Evolutionary conservation across 2,797 vertebrate species (phyloP).

Genomic region (Takifugu ocellatus): DNA sequence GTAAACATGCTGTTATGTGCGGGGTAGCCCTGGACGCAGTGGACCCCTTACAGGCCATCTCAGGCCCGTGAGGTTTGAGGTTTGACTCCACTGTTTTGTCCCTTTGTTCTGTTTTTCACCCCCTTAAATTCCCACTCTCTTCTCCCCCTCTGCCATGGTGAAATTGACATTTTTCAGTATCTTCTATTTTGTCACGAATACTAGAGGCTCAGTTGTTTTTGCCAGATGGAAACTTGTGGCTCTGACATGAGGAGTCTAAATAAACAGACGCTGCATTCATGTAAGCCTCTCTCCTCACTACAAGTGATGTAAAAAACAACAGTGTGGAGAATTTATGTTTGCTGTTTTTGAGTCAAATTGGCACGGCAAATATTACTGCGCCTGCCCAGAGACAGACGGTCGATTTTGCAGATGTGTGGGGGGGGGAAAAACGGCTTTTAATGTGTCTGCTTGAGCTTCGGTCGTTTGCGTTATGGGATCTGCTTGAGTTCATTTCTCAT

Average conservation of each 20-base stretch:
- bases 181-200: slow-evolving; percentile 36
- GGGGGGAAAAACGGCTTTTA: slow-evolving; percentile 66
- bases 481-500: slow-evolving; percentile 33
- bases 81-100: slow-evolving; percentile 50
- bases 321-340: slow-evolving; percentile 32
- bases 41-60: slow-evolving; percentile 47
- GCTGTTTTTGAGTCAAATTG: slow-evolving; percentile 45
- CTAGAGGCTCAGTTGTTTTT: slow-evolving; percentile 33
- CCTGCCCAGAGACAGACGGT: slow-evolving; percentile 42
- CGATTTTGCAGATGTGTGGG: slow-evolving; percentile 55
- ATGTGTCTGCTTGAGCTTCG: slow-evolving; percentile 46
- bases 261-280: slow-evolving; percentile 44
- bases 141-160: slow-evolving; percentile 1
- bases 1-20: slow-evolving; percentile 70
- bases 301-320: slow-evolving; percentile 38
- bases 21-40: slow-evolving; percentile 37
- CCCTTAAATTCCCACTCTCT: slow-evolving; percentile 44
- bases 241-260: slow-evolving; percentile 24
- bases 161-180: slow-evolving; percentile 26
- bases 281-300: slow-evolving; percentile 15
- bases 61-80: slow-evolving; percentile 52
- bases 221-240: slow-evolving; percentile 44
- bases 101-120: slow-evolving; percentile 59
- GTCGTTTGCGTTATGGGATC: slow-evolving; percentile 66
- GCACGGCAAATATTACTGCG: slow-evolving; percentile 23